Percentiles rank a stretch among this genome's conserved stretches.
Conservation (phyloP, 2,888 invertebrate genomes). For the Sipha maydis region DNA sequence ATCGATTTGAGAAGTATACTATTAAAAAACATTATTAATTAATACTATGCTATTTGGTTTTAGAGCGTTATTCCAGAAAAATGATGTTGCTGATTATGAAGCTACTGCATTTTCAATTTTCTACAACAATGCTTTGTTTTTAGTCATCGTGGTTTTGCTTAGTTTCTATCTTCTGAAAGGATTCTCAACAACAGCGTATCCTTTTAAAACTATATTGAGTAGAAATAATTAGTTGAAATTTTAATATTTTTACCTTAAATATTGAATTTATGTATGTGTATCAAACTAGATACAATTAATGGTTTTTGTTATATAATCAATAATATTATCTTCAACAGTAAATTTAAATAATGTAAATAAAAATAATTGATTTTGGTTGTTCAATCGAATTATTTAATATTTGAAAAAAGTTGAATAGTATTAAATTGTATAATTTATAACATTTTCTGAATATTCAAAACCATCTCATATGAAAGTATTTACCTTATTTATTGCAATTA, state of each 20-base stretch:
- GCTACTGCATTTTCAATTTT: slow-evolving; percentile 99
- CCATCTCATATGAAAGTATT: too few relatives aligned
- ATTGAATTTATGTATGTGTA: too few relatives aligned
- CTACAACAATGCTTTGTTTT: slow-evolving; percentile 97
- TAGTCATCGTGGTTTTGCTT: slow-evolving; percentile 90
- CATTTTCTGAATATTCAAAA: too few relatives aligned
- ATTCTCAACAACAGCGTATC: slow-evolving; percentile 87
- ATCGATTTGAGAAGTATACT: neutral
- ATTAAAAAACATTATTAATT: neutral
- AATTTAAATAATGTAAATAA: too few relatives aligned
- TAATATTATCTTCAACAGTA: neutral
- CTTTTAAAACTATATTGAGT: slow-evolving; percentile 68
- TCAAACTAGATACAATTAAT: neutral
- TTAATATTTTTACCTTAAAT: too few relatives aligned
- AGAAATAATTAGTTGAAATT: neutral
- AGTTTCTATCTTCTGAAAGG: slow-evolving; percentile 94
- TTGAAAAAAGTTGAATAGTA: too few relatives aligned
- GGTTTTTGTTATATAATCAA: neutral
- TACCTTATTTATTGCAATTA: too few relatives aligned
- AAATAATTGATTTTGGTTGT: too few relatives aligned
- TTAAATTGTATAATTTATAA: too few relatives aligned
- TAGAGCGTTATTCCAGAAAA: slow-evolving; percentile 98
- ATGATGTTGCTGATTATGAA: slow-evolving; percentile 99
- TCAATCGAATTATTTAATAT: too few relatives aligned
- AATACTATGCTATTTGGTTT: slow-evolving; percentile 64